phyloP scores from a whole-genome alignment of 2,888 invertebrate species.

The Orchesellides sinensis region DNA sequence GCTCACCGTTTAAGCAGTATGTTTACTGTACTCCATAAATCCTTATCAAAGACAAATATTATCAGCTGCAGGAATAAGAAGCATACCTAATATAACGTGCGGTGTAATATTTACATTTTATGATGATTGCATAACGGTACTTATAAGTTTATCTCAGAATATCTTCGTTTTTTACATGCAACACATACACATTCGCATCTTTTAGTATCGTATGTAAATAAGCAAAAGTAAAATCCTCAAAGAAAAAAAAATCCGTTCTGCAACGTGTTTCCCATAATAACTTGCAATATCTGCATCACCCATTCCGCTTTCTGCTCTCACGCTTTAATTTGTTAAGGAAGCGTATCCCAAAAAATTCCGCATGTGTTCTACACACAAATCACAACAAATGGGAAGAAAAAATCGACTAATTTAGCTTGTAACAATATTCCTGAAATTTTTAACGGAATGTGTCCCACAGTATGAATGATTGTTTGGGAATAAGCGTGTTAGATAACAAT shows the following conservation, averaged over 20 bases:
- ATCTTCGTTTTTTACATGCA: background rate
- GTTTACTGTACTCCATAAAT: background rate
- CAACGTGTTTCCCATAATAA: background rate
- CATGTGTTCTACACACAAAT: too few relatives aligned
- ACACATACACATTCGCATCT: conserved; percentile 5
- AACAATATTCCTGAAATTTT: too few relatives aligned
- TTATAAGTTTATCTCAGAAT: conserved; percentile 1
- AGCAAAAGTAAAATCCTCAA: background rate
- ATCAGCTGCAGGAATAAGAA: background rate
- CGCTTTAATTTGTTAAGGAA: conserved; percentile 18
- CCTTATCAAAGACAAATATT: background rate
- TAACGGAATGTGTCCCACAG: too few relatives aligned
- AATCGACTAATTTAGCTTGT: too few relatives aligned
- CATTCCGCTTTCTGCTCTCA: conserved; percentile 30
- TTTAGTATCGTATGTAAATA: conserved; percentile 24
- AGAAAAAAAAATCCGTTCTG: background rate
- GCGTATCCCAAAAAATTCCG: conserved; percentile 22
- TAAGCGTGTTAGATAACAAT: too few relatives aligned
- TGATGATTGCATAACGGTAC: conserved; percentile 37
- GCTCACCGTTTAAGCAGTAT: background rate
- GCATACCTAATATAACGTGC: too few relatives aligned
- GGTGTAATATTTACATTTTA: too few relatives aligned
- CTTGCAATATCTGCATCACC: conserved; percentile 6
- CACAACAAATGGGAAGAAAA: conserved; percentile 1
- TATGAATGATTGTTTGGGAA: too few relatives aligned